Base-by-base conservation (phyloP, 2,888 invertebrate species). In the Catocala nupta region DNA sequence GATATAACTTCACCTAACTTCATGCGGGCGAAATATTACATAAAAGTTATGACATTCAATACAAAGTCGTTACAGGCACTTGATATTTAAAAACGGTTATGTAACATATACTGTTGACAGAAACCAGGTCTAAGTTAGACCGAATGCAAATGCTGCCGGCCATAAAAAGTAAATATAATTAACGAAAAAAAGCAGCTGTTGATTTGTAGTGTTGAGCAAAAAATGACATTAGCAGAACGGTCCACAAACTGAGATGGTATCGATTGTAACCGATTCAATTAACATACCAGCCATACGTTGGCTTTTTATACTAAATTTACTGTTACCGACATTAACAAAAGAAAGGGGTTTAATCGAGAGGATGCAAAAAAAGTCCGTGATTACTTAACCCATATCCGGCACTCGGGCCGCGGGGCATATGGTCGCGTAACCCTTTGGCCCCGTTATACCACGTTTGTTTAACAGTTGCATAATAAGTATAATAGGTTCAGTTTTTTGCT, bases 361-460 rank as follows among this genome's bases (percentile, higher is more conserved):
- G 88, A 87, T 83, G 84, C 80, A 86, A 81, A 84, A 90, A 90
- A 91, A 91, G 71, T 79, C 89, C 82, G 87, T 92, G 93, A 93
- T 94, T 93, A 91, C 82, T 91, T 93, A 93, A 93, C 93, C 94
- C 90, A 91, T 92, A 93, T 93, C 94, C 93, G 91, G 86, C 84
- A 70, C 84, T 81, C 82, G 85, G 84, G 78, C 80, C 74, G 64
- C 77, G 73, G 70, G 77, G 81, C 93, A 92, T 91, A 91, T 93
- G 92, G 88, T 84, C 86, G 68, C 83, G 77, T 92, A 94, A 94
- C 94, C 94, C 94, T 93, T 94, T 93, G 89, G 92, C 93, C 93
- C 93, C 92, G 93, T 93, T 93, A 92, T 85, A 78, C 71, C 74
- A 71, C 82, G 79, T 85, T 91, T 86, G 83, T 83, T 84, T 80